Evolutionary conservation across 2,797 vertebrate species (phyloP).

Genomic region (Poecilia gillii): DNA sequence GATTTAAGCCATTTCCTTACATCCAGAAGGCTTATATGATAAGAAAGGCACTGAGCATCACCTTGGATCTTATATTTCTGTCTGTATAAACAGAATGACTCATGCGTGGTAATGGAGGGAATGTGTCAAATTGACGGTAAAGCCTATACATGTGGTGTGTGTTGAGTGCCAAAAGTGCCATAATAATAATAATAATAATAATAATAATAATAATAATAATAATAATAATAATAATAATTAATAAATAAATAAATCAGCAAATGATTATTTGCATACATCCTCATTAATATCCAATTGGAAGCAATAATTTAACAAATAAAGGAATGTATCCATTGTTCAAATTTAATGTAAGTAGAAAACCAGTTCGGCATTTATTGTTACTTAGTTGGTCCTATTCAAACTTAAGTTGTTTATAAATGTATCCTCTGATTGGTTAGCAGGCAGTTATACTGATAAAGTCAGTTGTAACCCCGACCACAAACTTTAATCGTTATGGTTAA

Average conservation of each 20-base stretch:
- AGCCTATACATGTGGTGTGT: conserved; percentile 31
- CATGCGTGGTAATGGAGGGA: conserved; percentile 70
- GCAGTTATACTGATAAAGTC: background rate
- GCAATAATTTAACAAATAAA: background rate
- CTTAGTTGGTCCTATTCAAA: background rate
- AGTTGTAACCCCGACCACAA: background rate
- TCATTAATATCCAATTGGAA: background rate
- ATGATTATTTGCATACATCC: background rate
- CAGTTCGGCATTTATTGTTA: background rate
- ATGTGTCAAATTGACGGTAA: conserved; percentile 59
- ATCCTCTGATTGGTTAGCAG: too few species aligned
- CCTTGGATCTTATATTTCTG: conserved; percentile 63
- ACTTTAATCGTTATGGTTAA: background rate
- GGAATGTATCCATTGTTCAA: background rate
- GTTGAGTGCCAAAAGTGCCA: background rate
- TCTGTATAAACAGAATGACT: conserved; percentile 74
- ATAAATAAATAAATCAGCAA: background rate
- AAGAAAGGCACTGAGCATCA: conserved; percentile 60
- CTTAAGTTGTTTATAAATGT: too few species aligned
- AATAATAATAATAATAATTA: background rate
- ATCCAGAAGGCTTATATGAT: conserved; percentile 52
- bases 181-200: background rate
- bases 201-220: background rate
- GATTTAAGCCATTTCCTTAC: conserved; percentile 34
- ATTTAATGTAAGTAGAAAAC: background rate